A percentile compares a stretch with the other conserved stretches of the same genome.
phyloP scores from a whole-genome alignment of 2,888 invertebrate species.

The Eupithecia subfuscata region DNA sequence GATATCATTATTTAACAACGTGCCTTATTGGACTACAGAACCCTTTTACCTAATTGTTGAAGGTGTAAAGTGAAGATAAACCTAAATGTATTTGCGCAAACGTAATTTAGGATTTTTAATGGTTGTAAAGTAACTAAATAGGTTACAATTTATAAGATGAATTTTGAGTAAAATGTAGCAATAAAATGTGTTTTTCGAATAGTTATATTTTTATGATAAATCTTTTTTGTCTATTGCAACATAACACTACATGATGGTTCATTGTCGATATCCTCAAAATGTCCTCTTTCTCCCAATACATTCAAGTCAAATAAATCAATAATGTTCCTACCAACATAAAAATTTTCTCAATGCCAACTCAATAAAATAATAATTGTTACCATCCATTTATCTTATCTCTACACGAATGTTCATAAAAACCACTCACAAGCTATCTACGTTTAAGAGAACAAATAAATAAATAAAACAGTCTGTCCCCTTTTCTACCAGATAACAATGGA shows the following conservation, averaged over 20 bases:
- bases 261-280: background rate
- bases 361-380: conserved; percentile 34
- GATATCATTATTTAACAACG: background rate
- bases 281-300: background rate
- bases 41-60: background rate
- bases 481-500: conserved; percentile 55
- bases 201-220: background rate
- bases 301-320: conserved; percentile 4
- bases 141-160: background rate
- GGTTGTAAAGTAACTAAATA: background rate
- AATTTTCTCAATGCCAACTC: conserved; percentile 17
- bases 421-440: conserved; percentile 45
- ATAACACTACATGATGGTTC: background rate
- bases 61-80: background rate
- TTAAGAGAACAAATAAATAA: conserved; percentile 55
- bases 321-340: background rate
- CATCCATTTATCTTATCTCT: conserved; percentile 41
- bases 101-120: background rate
- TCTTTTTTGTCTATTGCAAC: background rate
- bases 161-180: background rate
- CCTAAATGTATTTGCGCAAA: background rate
- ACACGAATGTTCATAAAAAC: conserved; percentile 41
- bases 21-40: background rate
- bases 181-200: background rate
- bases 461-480: conserved; percentile 53